These are phyloP conservation scores for Rapana venosa DNA, from an alignment of 2,888 invertebrate species.

Conservation along the genomic window DNA sequence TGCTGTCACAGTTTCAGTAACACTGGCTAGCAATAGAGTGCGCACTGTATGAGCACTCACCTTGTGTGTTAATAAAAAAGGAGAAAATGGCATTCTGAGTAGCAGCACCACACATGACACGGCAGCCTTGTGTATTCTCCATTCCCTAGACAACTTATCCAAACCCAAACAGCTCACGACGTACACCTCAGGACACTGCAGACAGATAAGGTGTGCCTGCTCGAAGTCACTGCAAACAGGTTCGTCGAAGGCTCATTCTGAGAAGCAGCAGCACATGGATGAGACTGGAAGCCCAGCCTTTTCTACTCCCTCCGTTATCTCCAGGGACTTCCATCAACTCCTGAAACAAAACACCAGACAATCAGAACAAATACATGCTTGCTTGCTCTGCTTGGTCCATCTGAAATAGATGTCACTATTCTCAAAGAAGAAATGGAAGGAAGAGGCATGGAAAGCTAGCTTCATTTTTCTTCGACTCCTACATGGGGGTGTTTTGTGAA, in stretches of 20 bases:
- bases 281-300: slow-evolving; percentile 63
- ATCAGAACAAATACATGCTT: not conserved
- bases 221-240: slow-evolving; percentile 75
- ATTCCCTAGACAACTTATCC: slow-evolving; percentile 62
- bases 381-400: no score
- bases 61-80: no score
- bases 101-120: no score
- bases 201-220: slow-evolving; percentile 74
- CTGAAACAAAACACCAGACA: slow-evolving; percentile 49
- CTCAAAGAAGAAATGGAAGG: not conserved
- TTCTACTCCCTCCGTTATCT: slow-evolving; percentile 65
- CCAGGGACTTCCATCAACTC: slow-evolving; percentile 59
- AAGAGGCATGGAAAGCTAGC: no score
- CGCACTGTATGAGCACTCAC: no score
- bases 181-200: slow-evolving; percentile 67
- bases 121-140: not conserved
- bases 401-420: not conserved
- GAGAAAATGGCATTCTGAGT: no score
- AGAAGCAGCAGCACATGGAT: slow-evolving; percentile 74
- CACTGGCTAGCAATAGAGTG: no score
- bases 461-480: no score
- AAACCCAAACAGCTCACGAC: slow-evolving; percentile 71
- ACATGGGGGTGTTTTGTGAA: no score
- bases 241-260: slow-evolving; percentile 67
- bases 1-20: no score